phyloP scores from a whole-genome alignment of 2,888 invertebrate species.

The Zhuqinia jingwanae region DNA sequence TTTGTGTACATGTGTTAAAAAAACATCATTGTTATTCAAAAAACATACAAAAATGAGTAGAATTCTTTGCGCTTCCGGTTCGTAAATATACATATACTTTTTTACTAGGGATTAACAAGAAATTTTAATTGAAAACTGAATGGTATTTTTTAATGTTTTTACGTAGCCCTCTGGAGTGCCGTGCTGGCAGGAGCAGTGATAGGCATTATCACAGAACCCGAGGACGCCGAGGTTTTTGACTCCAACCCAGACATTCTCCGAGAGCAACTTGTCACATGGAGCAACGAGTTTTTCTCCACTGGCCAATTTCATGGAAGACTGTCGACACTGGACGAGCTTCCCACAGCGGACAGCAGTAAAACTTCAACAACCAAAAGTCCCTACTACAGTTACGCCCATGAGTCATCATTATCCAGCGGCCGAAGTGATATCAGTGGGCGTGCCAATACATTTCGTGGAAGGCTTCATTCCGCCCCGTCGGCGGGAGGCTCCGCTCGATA shows the following conservation, averaged over 20 bases:
- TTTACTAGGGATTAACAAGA: no score
- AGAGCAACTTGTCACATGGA: constrained; percentile 74
- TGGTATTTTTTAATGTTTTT: not conserved
- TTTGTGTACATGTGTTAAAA: not conserved
- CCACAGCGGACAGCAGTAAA: not conserved
- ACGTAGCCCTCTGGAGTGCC: constrained; percentile 75
- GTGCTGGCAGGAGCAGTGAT: constrained; percentile 73
- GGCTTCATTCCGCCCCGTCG: constrained; percentile 29
- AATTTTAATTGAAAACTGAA: not conserved
- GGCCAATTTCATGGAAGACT: constrained; percentile 39
- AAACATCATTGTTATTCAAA: not conserved
- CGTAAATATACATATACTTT: no score
- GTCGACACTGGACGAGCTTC: constrained; percentile 39
- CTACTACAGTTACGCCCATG: constrained; percentile 54
- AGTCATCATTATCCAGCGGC: constrained; percentile 14
- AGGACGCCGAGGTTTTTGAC: constrained; percentile 74
- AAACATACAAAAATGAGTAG: not conserved
- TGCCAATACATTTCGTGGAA: constrained; percentile 58
- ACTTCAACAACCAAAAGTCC: not conserved
- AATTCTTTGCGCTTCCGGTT: constrained; percentile 13
- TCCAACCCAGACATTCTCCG: constrained; percentile 71
- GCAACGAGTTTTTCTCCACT: constrained; percentile 73
- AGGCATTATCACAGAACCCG: constrained; percentile 74
- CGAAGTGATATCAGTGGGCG: constrained; percentile 52
- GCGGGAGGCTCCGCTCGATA: not conserved